phyloP scores from a whole-genome alignment of 2,888 invertebrate species.

The Panopea generosa region DNA sequence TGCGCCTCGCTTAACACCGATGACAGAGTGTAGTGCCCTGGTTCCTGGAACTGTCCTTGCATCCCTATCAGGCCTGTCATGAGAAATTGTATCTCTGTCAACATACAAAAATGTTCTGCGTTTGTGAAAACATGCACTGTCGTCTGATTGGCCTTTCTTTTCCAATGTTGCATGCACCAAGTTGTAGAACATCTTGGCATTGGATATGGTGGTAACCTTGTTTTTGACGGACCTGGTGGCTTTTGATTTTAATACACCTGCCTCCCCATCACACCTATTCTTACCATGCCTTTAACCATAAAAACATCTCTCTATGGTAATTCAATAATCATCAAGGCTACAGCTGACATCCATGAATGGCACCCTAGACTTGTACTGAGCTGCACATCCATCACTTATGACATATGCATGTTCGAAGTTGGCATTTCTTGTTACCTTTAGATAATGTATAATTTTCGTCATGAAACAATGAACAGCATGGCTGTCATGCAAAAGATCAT shows the following conservation, averaged over 20 bases:
- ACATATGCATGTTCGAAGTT: slow-evolving; percentile 23
- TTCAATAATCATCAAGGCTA: slow-evolving; percentile 17
- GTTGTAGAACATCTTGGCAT: slow-evolving; percentile 21
- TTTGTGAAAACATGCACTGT: slow-evolving; percentile 23
- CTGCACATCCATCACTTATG: slow-evolving; percentile 49
- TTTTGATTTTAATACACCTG: slow-evolving; percentile 32
- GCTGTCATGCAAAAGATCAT: slow-evolving; percentile 45
- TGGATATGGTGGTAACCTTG: slow-evolving; percentile 13
- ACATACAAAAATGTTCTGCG: slow-evolving; percentile 18
- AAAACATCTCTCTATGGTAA: slow-evolving; percentile 26
- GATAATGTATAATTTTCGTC: slow-evolving; percentile 5
- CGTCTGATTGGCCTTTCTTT: background rate
- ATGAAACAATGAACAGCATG: slow-evolving; percentile 41
- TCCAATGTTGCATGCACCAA: background rate
- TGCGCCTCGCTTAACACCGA: slow-evolving; percentile 14
- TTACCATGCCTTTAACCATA: slow-evolving; percentile 51
- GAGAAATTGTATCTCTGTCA: slow-evolving; percentile 5
- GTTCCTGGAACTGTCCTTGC: slow-evolving; percentile 16
- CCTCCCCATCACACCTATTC: slow-evolving; percentile 49
- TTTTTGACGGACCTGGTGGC: slow-evolving; percentile 36
- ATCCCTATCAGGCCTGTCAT: slow-evolving; percentile 1
- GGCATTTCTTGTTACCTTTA: slow-evolving; percentile 13
- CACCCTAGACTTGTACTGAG: slow-evolving; percentile 37
- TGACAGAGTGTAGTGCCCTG: slow-evolving; percentile 23
- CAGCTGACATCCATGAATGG: slow-evolving; percentile 36